A percentile compares a stretch with the other conserved stretches of the same genome.
Evolutionary conservation across 2,888 invertebrate species (phyloP).

Genomic region (Nomada ferruginata): DNA sequence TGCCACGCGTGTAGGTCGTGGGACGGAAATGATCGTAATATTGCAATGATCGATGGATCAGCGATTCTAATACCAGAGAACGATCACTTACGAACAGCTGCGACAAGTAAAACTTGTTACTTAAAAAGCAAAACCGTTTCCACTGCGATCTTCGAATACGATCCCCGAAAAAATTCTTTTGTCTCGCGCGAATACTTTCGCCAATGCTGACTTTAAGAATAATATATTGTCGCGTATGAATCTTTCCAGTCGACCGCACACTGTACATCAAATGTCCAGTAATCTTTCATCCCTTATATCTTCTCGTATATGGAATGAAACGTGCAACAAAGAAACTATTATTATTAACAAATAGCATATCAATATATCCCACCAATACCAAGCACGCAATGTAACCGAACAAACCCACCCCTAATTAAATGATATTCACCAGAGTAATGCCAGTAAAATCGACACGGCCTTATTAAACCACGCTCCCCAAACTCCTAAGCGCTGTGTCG

Average conservation of each 20-base stretch:
- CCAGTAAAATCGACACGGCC: conserved; percentile 29
- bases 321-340: no score
- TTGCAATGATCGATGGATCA: conserved; percentile 65
- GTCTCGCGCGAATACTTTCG: no score
- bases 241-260: no score
- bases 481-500: conserved; percentile 26
- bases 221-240: no score
- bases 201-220: no score
- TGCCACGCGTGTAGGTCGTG: conserved; percentile 51
- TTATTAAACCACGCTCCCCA: conserved; percentile 49
- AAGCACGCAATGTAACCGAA: no score
- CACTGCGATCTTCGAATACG: not conserved
- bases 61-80: conserved; percentile 9
- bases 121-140: conserved; percentile 7
- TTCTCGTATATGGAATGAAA: no score
- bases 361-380: no score
- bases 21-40: conserved; percentile 70
- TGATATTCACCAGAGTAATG: not conserved
- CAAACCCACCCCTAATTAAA: not conserved
- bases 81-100: conserved; percentile 33
- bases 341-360: no score
- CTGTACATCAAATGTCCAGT: no score
- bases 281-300: no score
- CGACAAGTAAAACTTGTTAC: conserved; percentile 37
- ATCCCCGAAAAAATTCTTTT: no score